These are phyloP conservation scores for Hyla sarda DNA, from an alignment of 2,113 vertebrate genomes.

Conservation along the genomic window DNA sequence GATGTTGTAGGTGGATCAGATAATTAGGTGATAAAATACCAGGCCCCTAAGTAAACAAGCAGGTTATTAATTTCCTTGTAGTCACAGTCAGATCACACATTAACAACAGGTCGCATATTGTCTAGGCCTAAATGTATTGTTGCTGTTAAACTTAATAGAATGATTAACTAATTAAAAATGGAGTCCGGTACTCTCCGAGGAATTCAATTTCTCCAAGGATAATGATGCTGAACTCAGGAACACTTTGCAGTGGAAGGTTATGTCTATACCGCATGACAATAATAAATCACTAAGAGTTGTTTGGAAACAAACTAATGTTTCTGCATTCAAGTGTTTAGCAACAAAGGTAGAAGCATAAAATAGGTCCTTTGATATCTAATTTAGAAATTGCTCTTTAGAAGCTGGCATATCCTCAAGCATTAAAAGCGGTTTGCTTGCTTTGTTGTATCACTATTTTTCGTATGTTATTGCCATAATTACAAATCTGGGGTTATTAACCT, in stretches of 20 bases:
- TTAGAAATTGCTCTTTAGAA: conserved; percentile 3
- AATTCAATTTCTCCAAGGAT: conserved; percentile 41
- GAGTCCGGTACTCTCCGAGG: conserved; percentile 4
- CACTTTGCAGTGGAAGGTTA: conserved; percentile 33
- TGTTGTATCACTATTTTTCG: too few species aligned
- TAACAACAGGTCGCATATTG: conserved; percentile 17
- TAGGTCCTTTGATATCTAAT: neutral
- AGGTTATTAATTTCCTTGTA: conserved; percentile 20
- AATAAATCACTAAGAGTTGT: conserved; percentile 37
- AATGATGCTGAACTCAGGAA: conserved; percentile 34
- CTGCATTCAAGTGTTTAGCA: neutral
- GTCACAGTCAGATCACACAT: conserved; percentile 19
- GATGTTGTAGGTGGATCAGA: conserved; percentile 12
- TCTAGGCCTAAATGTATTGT: conserved; percentile 19
- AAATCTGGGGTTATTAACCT: neutral
- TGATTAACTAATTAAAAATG: conserved; percentile 51
- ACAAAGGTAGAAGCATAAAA: neutral
- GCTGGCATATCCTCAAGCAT: neutral
- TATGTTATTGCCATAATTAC: neutral
- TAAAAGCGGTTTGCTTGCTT: neutral
- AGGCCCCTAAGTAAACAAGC: conserved; percentile 9
- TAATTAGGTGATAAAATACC: conserved; percentile 27
- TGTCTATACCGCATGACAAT: conserved; percentile 16
- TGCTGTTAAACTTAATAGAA: conserved; percentile 43
- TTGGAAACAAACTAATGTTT: conserved; percentile 38